These are phyloP conservation scores for Beris chalybata DNA, from an alignment of 2,888 invertebrate genomes.

Conservation along the genomic window DNA sequence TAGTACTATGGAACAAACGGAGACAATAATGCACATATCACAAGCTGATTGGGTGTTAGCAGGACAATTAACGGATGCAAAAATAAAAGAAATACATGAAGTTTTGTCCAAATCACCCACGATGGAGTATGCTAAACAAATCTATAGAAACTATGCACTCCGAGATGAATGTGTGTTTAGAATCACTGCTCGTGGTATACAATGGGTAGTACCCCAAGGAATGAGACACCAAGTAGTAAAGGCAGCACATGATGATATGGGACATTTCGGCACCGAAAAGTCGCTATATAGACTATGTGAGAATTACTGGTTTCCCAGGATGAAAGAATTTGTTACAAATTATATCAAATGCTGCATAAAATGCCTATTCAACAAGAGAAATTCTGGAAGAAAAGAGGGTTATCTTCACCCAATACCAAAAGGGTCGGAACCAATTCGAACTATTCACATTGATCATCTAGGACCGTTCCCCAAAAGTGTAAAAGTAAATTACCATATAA, in stretches of 20 bases:
- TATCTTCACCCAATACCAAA: constrained; percentile 32
- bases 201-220: constrained; percentile 34
- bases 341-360: constrained; percentile 36
- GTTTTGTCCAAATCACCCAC: too few species aligned
- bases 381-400: constrained; percentile 31
- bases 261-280: constrained; percentile 37
- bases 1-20: background rate
- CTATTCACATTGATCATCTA: constrained; percentile 47
- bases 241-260: constrained; percentile 40
- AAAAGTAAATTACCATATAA: constrained; percentile 41
- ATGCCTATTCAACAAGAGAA: constrained; percentile 36
- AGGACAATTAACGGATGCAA: too few species aligned
- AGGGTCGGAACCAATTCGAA: constrained; percentile 43
- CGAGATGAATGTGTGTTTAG: constrained; percentile 29
- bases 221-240: constrained; percentile 37
- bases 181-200: constrained; percentile 19
- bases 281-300: background rate
- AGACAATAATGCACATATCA: too few species aligned
- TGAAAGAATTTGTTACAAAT: constrained; percentile 30
- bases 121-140: background rate
- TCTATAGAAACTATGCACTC: constrained; percentile 25
- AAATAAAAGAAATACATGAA: background rate
- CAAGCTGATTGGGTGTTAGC: too few species aligned
- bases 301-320: constrained; percentile 16
- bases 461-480: constrained; percentile 46